phyloP scores from a whole-genome alignment of 1,140 invertebrate species.

The Neodiprion lecontei region DNA sequence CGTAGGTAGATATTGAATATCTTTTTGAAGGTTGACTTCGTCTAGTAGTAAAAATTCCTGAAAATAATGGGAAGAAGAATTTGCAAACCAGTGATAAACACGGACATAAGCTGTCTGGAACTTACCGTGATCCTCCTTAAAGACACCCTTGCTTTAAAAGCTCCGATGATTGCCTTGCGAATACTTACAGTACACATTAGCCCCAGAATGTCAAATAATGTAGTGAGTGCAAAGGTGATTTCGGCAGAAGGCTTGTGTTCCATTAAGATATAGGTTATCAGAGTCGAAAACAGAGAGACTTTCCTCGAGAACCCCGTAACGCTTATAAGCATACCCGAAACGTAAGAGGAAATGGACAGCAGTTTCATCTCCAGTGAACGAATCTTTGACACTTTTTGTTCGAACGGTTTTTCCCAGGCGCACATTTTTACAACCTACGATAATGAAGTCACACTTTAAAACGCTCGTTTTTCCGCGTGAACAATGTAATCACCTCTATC shows the following conservation, averaged over 20 bases:
- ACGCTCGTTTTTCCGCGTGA: too few relatives aligned
- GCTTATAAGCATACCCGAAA: conserved; percentile 74
- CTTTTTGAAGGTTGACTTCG: conserved; percentile 49
- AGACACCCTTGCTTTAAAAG: conserved; percentile 72
- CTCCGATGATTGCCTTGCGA: conserved; percentile 73
- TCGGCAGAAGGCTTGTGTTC: conserved; percentile 74
- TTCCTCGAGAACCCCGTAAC: conserved; percentile 77
- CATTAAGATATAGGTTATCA: conserved; percentile 72
- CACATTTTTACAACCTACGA: conserved; percentile 81
- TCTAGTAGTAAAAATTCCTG: conserved; percentile 71
- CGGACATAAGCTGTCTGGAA: conserved; percentile 46
- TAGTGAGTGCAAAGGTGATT: conserved; percentile 67
- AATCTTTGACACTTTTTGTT: conserved; percentile 62
- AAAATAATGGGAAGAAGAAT: conserved; percentile 36
- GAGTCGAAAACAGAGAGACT: conserved; percentile 75
- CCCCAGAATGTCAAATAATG: conserved; percentile 74
- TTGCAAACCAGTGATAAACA: conserved; percentile 25
- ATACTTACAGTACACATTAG: conserved; percentile 73
- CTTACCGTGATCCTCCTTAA: conserved; percentile 64
- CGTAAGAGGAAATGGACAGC: conserved; percentile 72
- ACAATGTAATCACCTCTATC: conserved; percentile 63
- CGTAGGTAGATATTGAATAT: too few relatives aligned
- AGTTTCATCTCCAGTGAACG: conserved; percentile 71
- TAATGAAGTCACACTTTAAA: too few relatives aligned
- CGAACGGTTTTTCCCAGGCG: conserved; percentile 77